A percentile compares a stretch with the other conserved stretches of the same genome.
Conservation (phyloP, 2,113 vertebrate genomes). For the Pionites leucogaster region DNA sequence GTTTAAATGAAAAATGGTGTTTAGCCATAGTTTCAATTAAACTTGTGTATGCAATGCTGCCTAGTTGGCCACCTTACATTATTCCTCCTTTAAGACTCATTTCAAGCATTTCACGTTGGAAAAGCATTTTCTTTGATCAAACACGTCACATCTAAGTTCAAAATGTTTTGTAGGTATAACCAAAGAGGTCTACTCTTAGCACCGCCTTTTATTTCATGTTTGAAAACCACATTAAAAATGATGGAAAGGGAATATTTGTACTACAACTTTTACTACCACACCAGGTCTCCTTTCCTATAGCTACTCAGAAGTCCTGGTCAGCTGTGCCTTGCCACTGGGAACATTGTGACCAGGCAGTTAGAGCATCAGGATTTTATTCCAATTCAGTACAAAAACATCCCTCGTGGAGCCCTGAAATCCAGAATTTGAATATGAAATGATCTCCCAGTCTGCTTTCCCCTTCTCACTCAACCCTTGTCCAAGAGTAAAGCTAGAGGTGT, state of each 20-base stretch:
- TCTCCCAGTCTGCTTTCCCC: not conserved
- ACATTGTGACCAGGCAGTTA: not conserved
- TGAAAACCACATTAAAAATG: not conserved
- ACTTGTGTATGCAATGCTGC: not conserved
- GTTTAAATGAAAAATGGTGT: not conserved
- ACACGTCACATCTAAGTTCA: not conserved
- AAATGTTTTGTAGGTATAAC: not conserved
- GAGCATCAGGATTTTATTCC: not conserved
- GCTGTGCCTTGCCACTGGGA: fast-evolving
- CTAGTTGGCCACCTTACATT: not conserved
- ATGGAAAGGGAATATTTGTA: not conserved
- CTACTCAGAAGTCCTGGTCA: not conserved
- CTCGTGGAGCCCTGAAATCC: not conserved
- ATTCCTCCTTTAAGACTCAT: not conserved
- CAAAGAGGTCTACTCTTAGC: not conserved
- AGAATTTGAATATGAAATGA: not conserved
- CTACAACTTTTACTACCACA: not conserved
- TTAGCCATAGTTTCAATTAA: not conserved
- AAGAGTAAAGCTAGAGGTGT: not conserved
- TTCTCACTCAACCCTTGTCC: not conserved
- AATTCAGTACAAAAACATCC: not conserved
- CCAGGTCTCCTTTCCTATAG: not conserved
- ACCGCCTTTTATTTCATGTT: not conserved
- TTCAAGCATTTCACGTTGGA: not conserved
- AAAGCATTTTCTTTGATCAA: not conserved